Percentiles rank a stretch among this genome's conserved stretches.
These are phyloP conservation scores for Aurelia sp. DNA, from an alignment of 30 jellyfish, hydroid and myxozoan species.

Conservation along the genomic window DNA sequence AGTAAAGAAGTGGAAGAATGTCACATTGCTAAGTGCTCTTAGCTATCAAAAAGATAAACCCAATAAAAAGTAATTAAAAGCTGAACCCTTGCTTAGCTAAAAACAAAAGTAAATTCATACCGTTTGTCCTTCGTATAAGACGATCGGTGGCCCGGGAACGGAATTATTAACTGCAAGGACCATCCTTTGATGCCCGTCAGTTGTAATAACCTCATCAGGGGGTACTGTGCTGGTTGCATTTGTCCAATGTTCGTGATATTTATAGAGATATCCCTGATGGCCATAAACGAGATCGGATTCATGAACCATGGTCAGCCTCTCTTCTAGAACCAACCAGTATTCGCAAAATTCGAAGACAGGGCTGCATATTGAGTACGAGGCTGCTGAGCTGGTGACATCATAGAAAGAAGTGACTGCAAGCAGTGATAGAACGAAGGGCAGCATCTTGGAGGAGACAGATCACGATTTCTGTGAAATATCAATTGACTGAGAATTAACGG, in stretches of 20 bases:
- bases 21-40: too few relatives aligned
- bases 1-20: too few relatives aligned
- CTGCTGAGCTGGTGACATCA: constrained; percentile 2
- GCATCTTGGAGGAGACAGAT: constrained; percentile 3
- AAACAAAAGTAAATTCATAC: constrained; percentile 30
- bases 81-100: neutral
- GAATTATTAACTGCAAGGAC: constrained; percentile 89
- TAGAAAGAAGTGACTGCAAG: neutral
- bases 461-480: neutral
- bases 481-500: too few relatives aligned
- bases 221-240: constrained; percentile 82
- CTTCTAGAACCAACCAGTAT: constrained; percentile 84
- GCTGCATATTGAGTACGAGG: constrained; percentile 45
- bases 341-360: constrained; percentile 74
- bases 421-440: neutral
- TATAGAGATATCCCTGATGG: constrained; percentile 69
- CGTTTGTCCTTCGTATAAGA: constrained; percentile 91
- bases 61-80: too few relatives aligned
- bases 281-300: constrained; percentile 90
- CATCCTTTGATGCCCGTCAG: constrained; percentile 93
- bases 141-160: constrained; percentile 94
- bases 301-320: constrained; percentile 88
- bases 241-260: constrained; percentile 84
- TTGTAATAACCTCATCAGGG: constrained; percentile 83
- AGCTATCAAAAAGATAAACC: too few relatives aligned